phyloP scores from a whole-genome alignment of 2,888 invertebrate genomes.

The Seladonia tumulorum region DNA sequence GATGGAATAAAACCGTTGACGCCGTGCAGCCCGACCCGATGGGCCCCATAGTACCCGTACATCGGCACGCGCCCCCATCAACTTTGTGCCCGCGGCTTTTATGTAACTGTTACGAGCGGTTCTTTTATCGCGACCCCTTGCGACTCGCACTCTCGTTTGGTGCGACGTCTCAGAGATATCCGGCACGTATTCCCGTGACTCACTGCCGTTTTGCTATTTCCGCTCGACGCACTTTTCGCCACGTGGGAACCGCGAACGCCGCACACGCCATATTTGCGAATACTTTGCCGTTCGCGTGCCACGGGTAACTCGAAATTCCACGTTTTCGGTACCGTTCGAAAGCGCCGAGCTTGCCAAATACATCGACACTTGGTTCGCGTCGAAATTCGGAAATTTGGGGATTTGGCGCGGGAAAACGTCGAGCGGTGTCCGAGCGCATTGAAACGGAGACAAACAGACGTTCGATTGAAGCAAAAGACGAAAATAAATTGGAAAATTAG shows the following conservation, averaged over 20 bases:
- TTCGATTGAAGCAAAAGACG: too few relatives aligned
- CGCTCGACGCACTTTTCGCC: not conserved
- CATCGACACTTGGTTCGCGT: too few relatives aligned
- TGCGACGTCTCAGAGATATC: not conserved
- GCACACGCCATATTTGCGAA: not conserved
- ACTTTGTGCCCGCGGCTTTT: not conserved
- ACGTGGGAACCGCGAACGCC: not conserved
- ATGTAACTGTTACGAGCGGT: slow-evolving; percentile 9
- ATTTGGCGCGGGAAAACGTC: too few relatives aligned
- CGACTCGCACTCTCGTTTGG: not conserved
- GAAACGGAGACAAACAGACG: too few relatives aligned
- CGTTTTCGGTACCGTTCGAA: not conserved
- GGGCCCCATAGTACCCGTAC: not conserved
- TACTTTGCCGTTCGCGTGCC: too few relatives aligned
- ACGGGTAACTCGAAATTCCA: not conserved
- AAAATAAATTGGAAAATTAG: too few relatives aligned
- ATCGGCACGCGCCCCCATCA: slow-evolving; percentile 43
- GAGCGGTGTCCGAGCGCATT: too few relatives aligned
- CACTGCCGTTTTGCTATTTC: not conserved
- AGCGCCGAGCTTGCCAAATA: not conserved
- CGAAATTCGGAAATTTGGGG: too few relatives aligned
- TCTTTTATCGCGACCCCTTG: slow-evolving; percentile 55
- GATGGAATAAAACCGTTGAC: slow-evolving; percentile 54
- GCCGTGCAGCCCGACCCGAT: slow-evolving; percentile 19
- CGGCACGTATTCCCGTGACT: not conserved